phyloP scores from a whole-genome alignment of 1,140 invertebrate genomes.

The Bombus ignitus region DNA sequence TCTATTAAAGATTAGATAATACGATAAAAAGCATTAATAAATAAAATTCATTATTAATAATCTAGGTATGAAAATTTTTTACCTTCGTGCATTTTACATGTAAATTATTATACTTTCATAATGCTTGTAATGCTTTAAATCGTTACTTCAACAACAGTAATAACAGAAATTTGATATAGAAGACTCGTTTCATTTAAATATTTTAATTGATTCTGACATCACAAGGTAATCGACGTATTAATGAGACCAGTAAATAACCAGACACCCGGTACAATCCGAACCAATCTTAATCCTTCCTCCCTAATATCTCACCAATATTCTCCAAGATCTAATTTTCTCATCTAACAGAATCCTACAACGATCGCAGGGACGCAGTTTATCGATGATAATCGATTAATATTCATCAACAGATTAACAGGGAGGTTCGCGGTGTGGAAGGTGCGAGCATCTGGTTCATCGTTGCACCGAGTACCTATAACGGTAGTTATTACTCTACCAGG shows the following conservation, averaged over 20 bases:
- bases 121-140: background rate
- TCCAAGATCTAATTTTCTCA: background rate
- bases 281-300: background rate
- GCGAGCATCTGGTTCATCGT: constrained; percentile 39
- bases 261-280: background rate
- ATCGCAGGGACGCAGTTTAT: background rate
- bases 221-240: background rate
- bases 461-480: constrained; percentile 36
- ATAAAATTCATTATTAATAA: background rate
- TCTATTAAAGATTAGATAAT: background rate
- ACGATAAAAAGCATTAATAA: background rate
- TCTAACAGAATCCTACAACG: background rate
- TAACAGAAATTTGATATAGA: background rate
- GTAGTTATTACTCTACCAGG: constrained; percentile 63
- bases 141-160: background rate
- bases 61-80: too few relatives aligned
- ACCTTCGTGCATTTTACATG: too few relatives aligned
- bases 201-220: background rate
- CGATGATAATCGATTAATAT: constrained; percentile 42
- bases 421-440: background rate
- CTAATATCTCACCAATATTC: background rate
- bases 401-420: constrained; percentile 55
- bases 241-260: background rate
- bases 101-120: background rate
- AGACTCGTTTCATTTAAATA: background rate